Conservation (phyloP, 2,113 vertebrate genomes). For the human (Homo sapiens) region GRCh38 chr12:129843001-129843500, state of each 20-base stretch:
- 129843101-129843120: neutral
- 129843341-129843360: neutral
- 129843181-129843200: neutral
- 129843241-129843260: neutral
- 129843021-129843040: neutral
- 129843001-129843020: fast-evolving
- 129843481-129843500: neutral
- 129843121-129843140: fast-evolving
- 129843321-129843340: neutral
- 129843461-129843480: neutral
- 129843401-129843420: neutral
- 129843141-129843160: neutral
- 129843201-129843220: neutral
- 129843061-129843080: neutral
- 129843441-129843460: neutral
- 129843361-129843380: neutral
- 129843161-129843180: neutral
- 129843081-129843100: fast-evolving
- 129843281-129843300: neutral
- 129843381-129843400: neutral
- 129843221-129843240: neutral
- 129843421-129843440: neutral
- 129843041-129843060: neutral
- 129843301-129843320: neutral
- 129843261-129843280: neutral